Evolutionary conservation across 2,888 invertebrate species (phyloP), one percentile per base, ranked within the genome.

Genomic region (Magallana nippona): DNA sequence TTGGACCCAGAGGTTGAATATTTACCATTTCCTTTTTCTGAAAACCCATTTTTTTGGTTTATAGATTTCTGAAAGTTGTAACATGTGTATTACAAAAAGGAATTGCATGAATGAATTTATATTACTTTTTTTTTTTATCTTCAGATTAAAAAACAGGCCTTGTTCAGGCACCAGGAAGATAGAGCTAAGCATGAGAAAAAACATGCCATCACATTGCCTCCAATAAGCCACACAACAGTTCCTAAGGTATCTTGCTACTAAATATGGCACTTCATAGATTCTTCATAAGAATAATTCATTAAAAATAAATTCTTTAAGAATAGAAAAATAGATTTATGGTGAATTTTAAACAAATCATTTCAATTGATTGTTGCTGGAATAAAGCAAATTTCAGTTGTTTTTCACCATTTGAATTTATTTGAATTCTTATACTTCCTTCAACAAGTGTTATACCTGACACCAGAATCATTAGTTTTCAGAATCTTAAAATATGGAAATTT

Each of bases 1-100:
- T 83, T 88, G 2, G 86, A 88, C 27, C 81, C 62, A 62, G 86
- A 86, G 87, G 89, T 89, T 71, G 55, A 2, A 8, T 60, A 17
- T 60, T 17, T n/a, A 60, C 1, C n/a, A 8, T 13, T 60, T 8
- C n/a, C 17, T 60, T 13, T 60, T 8, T n/a, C 17, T 60, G 8
- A 60, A 60, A 60, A 60, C 1, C 3, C n/a, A n/a, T 1, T n/a
- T 60, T 17, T n/a, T n/a, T n/a, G 1, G 3, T n/a, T 8, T 8
- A 15, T 17, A 60, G 17, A n/a, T 60, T n/a, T n/a, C 10, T 60
- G 60, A 17, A n/a, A 17, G 15, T 60, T 8, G n/a, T 60, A 3
- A n/a, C 10, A 10, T 17, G 19, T 17, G 10, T 19, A 19, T 17
- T 19, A 19, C n/a, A 60, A 60, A 19, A 60, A 60, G 17, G 0